Evolutionary conservation across 2,113 vertebrate genomes (phyloP).

Genomic region (Polypterus senegalus): DNA sequence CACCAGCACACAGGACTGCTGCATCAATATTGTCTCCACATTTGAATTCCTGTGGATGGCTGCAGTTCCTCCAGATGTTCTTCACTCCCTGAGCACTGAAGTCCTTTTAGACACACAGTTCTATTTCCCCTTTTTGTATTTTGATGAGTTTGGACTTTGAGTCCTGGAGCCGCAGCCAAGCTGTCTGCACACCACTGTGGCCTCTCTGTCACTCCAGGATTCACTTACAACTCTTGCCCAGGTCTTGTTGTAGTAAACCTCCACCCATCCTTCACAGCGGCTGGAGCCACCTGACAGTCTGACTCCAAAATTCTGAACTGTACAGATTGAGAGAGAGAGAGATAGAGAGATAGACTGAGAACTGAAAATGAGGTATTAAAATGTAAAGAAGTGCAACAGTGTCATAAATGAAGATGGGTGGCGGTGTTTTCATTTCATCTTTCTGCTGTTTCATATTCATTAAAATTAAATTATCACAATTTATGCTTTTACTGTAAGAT

Average conservation of each 20-base stretch:
- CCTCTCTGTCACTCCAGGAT: conserved; percentile 15
- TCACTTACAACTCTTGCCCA: conserved; percentile 21
- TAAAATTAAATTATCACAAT: too few species aligned
- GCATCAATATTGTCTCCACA: not conserved
- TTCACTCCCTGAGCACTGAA: conserved; percentile 14
- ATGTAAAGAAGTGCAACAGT: too few species aligned
- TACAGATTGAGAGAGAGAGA: too few species aligned
- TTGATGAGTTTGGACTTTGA: conserved; percentile 5
- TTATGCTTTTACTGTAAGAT: too few species aligned
- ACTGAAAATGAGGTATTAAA: too few species aligned
- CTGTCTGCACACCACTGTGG: conserved; percentile 19
- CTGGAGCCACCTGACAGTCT: conserved; percentile 16
- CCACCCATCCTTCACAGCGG: conserved; percentile 18
- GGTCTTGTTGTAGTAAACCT: conserved; percentile 17
- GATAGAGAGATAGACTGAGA: too few species aligned
- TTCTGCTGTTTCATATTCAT: too few species aligned
- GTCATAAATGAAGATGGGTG: too few species aligned
- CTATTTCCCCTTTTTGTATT: conserved; percentile 1
- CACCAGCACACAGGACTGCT: conserved; percentile 20
- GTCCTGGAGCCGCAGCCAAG: conserved; percentile 16
- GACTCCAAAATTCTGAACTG: conserved; percentile 14
- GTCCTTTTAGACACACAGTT: conserved; percentile 13
- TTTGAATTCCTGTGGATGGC: conserved; percentile 3
- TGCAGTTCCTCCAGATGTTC: conserved; percentile 16
- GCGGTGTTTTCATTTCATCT: too few species aligned